These are phyloP conservation scores for Eudyptes chrysolophus DNA, from an alignment of 2,113 vertebrate species.

Conservation along the genomic window DNA sequence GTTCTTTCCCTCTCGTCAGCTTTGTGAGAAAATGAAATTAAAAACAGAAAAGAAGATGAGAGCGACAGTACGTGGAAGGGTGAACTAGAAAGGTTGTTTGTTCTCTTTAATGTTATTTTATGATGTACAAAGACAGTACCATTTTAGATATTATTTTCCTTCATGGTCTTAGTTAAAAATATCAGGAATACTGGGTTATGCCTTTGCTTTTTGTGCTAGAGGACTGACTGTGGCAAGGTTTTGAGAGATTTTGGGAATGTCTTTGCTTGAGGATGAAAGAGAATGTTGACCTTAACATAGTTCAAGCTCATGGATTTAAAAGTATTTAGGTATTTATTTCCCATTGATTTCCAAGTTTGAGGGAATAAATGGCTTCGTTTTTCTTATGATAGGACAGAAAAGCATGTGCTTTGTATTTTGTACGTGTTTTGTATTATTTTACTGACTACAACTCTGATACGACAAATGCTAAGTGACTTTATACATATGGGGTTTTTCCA, in stretches of 20 bases:
- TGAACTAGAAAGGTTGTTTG: background rate
- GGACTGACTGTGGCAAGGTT: background rate
- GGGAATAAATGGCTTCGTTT: background rate
- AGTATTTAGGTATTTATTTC: background rate
- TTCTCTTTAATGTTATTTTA: background rate
- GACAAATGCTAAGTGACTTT: background rate
- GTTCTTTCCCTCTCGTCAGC: background rate
- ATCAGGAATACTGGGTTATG: background rate
- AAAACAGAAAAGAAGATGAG: background rate
- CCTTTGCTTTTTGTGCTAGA: background rate
- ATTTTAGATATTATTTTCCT: background rate
- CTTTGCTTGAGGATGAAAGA: background rate
- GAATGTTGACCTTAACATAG: background rate
- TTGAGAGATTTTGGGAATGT: background rate
- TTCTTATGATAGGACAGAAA: background rate
- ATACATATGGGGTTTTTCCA: background rate
- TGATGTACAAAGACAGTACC: background rate
- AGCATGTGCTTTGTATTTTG: background rate
- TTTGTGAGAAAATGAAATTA: slow-evolving; percentile 14
- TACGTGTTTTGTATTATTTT: background rate
- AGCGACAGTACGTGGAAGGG: background rate
- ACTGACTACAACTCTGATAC: background rate
- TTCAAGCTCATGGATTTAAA: background rate
- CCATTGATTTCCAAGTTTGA: background rate
- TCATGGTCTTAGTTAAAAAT: background rate